Conservation (phyloP, 2,888 invertebrate species). For the Heterodera filipjevi region DNA sequence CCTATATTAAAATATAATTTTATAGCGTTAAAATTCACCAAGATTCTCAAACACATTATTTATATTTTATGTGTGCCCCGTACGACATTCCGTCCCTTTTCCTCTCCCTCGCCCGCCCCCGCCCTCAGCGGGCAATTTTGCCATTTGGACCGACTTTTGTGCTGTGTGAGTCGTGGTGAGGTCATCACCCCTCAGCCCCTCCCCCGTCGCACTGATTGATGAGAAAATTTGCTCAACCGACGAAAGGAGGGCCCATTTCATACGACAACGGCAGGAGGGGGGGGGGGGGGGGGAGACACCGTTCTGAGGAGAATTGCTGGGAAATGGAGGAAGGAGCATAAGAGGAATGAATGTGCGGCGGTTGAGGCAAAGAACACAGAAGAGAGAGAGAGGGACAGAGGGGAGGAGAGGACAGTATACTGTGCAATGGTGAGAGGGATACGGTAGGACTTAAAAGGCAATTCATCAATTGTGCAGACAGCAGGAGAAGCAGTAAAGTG, state of each 20-base stretch:
- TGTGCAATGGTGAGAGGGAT: background rate
- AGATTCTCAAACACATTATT: no score
- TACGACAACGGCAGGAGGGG: background rate
- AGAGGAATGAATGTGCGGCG: background rate
- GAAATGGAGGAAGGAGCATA: background rate
- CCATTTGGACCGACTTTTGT: slow-evolving; percentile 9
- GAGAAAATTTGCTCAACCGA: slow-evolving; percentile 25
- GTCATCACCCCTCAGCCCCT: background rate
- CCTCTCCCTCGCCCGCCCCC: background rate
- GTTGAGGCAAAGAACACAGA: background rate
- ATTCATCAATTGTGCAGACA: background rate
- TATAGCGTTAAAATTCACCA: no score
- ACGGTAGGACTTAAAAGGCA: background rate
- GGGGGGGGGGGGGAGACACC: no score
- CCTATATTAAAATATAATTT: no score
- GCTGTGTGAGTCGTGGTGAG: background rate
- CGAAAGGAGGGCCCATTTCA: background rate
- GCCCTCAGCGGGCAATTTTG: slow-evolving; percentile 4
- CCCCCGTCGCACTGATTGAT: slow-evolving; percentile 24
- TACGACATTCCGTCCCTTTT: background rate
- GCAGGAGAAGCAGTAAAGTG: background rate
- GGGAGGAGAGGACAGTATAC: background rate
- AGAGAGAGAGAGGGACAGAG: background rate
- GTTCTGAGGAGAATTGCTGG: background rate
- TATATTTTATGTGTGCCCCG: background rate